Percentiles rank a stretch among this genome's conserved stretches.
phyloP scores from a whole-genome alignment of 2,797 vertebrate genomes.

The Oryzias dopingdopingensis region DNA sequence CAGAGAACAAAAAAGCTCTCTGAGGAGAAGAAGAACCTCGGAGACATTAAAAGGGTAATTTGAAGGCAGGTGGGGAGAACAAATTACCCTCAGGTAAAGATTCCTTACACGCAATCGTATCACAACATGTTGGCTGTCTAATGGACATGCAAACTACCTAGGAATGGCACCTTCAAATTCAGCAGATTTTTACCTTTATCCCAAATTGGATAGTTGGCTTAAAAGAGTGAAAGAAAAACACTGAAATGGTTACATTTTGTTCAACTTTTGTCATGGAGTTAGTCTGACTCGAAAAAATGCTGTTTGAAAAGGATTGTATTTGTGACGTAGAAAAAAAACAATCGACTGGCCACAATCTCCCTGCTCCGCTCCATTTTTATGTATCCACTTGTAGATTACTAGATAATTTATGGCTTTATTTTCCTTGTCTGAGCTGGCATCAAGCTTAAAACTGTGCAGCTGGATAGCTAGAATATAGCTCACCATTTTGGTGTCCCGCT shows the following conservation, averaged over 20 bases:
- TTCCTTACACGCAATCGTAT: constrained; percentile 33
- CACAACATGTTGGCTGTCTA: constrained; percentile 16
- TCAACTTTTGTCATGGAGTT: constrained; percentile 32
- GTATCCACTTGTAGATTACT: too few species aligned
- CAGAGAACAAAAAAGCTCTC: constrained; percentile 61
- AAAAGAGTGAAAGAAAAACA: constrained; percentile 18
- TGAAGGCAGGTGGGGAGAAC: constrained; percentile 33
- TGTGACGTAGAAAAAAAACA: too few species aligned
- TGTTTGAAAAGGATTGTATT: too few species aligned
- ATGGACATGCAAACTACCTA: background rate
- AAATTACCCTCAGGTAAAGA: constrained; percentile 63
- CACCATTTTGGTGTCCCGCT: too few species aligned
- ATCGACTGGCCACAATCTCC: too few species aligned
- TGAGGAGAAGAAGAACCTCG: constrained; percentile 25
- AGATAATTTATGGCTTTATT: too few species aligned
- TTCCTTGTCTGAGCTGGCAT: too few species aligned
- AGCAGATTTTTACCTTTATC: constrained; percentile 21
- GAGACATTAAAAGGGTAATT: constrained; percentile 35
- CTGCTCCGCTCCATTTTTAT: too few species aligned
- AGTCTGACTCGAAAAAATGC: constrained; percentile 33
- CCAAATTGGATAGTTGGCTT: constrained; percentile 44
- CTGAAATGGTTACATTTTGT: constrained; percentile 31
- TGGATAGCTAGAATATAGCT: too few species aligned
- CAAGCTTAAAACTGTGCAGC: too few species aligned
- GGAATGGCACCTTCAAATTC: constrained; percentile 16